phyloP scores from a whole-genome alignment of 2,888 invertebrate species.

The Danaus chrysippus region DNA sequence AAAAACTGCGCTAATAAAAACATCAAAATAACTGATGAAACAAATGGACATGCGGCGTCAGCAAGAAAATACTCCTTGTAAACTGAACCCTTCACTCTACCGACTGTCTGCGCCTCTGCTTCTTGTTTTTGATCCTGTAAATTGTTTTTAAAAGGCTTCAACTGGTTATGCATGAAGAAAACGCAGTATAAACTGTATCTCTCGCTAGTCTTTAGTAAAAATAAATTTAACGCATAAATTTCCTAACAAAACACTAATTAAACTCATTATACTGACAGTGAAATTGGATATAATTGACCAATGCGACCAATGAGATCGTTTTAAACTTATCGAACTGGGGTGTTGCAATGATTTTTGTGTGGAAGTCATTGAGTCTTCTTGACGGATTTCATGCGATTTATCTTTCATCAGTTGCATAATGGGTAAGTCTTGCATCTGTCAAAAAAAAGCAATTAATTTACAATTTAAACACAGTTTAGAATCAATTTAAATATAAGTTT shows the following conservation, averaged over 20 bases:
- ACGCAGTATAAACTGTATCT: too few relatives aligned
- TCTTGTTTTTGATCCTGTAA: conserved; percentile 63
- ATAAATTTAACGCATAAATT: too few relatives aligned
- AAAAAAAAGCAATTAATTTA: not conserved
- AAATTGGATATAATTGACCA: conserved; percentile 53
- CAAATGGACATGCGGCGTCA: conserved; percentile 51
- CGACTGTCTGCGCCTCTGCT: conserved; percentile 56
- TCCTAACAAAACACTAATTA: not conserved
- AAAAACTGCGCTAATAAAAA: conserved; percentile 79
- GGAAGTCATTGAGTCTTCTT: conserved; percentile 43
- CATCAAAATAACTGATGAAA: conserved; percentile 49
- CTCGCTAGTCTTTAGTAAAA: too few relatives aligned
- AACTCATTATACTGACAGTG: conserved; percentile 41
- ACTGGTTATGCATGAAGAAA: too few relatives aligned
- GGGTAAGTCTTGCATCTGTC: conserved; percentile 54
- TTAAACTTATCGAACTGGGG: conserved; percentile 52
- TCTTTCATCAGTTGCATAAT: conserved; percentile 64
- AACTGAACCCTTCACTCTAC: conserved; percentile 60
- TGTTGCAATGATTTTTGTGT: conserved; percentile 36
- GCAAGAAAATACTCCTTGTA: conserved; percentile 66
- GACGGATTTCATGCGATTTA: conserved; percentile 55
- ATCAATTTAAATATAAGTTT: not conserved
- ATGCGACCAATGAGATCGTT: conserved; percentile 47
- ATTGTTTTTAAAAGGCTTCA: not conserved
- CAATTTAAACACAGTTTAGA: not conserved